Base-by-base conservation (phyloP, 2,888 invertebrate species). In the Chrysomela aeneicollis region DNA sequence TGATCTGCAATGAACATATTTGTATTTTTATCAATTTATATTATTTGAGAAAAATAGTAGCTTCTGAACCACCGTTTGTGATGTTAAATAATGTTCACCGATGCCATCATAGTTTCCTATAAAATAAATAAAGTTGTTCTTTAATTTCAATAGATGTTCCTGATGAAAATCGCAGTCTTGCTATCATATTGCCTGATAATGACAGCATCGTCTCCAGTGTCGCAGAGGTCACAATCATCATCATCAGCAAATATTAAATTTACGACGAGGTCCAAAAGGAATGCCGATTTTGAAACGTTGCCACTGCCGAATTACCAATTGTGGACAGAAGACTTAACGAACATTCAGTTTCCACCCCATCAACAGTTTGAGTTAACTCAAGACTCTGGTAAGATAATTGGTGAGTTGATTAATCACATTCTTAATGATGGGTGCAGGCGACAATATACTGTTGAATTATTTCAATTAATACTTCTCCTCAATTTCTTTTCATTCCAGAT, bases 341-440 rank as follows among this genome's bases (percentile, higher is more conserved):
- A 32, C 22, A 8, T 59, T 15, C 50, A 17, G 2, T 59, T 37
- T 59, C 59, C 51, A n/a, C 51, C 32, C 0, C 12, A 17, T 21
- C 19, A 47, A 37, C 21, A 42, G 4, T 21, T 49, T 10, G 37
- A 49, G 15, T 5, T 22, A 10, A 79, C 81, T 1, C 82, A 84
- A 0, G 81, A 83, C 71, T 83, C 81, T 61, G 81, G 82, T 59
- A 79, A 82, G 60, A 85, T 85, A 64, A 77, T 83, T 49, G 80
- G 84, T 83, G 60, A 52, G 15, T 18, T 10, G 4, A 10, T 30
- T 22, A 2, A 30, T 47, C 3, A 46, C 10, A 15, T n/a, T 15
- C n/a, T 46, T 15, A 46, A 10, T 19, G 15, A 52, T 21, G 15
- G n/a, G n/a, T n/a, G n/a, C n/a, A n/a, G n/a, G n/a, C n/a, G n/a